A percentile compares a stretch with the other conserved stretches of the same genome.
These are phyloP conservation scores for Elaphurus davidianus DNA, from an alignment of 2,113 vertebrate genomes.

Conservation along the genomic window DNA sequence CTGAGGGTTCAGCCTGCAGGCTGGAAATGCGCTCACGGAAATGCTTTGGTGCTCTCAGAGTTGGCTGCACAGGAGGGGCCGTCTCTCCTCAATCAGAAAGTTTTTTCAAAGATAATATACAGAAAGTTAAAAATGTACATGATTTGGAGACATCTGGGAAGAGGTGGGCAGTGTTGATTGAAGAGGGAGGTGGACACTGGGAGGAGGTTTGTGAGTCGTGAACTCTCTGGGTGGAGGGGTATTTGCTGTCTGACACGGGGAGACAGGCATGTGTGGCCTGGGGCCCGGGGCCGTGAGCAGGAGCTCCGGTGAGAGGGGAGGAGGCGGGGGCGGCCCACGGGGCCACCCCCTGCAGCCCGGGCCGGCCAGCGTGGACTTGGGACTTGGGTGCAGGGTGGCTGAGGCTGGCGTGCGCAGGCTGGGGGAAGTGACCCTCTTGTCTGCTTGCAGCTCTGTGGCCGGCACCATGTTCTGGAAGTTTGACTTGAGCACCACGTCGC, in stretches of 20 bases:
- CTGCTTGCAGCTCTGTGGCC: slow-evolving; percentile 78
- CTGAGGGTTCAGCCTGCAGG: background rate
- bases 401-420: rapidly evolving
- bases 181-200: background rate
- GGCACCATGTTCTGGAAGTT: slow-evolving; percentile 99
- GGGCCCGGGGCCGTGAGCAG: background rate
- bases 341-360: rapidly evolving
- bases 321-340: background rate
- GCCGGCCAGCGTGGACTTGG: background rate
- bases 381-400: rapidly evolving
- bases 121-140: rapidly evolving
- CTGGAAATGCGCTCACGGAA: too few relatives aligned
- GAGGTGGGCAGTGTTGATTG: background rate
- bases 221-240: background rate
- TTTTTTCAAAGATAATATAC: background rate
- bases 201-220: background rate
- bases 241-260: background rate
- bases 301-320: background rate
- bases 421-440: rapidly evolving
- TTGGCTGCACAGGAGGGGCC: background rate
- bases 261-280: background rate
- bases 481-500: slow-evolving; percentile 94
- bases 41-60: background rate
- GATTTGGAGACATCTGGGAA: background rate
- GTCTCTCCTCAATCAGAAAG: background rate